These are phyloP conservation scores for Syrphus vitripennis DNA, from an alignment of 2,888 invertebrate genomes.

Conservation along the genomic window DNA sequence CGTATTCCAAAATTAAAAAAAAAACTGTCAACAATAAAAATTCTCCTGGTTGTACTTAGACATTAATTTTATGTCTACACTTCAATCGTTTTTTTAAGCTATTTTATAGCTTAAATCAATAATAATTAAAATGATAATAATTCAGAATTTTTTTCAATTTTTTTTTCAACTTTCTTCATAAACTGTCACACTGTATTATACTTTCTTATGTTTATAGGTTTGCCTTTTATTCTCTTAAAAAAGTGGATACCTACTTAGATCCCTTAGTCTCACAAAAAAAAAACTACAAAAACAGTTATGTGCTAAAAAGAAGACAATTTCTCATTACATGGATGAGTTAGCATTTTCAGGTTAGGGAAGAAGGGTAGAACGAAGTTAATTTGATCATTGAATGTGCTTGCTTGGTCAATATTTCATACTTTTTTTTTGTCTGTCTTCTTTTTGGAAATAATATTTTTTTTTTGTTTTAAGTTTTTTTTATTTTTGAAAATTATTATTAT, in stretches of 20 bases:
- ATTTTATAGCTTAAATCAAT: too few species aligned
- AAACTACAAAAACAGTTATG: not conserved
- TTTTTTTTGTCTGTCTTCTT: not conserved
- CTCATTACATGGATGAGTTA: not conserved
- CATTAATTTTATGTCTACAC: too few species aligned
- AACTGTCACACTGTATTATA: not conserved
- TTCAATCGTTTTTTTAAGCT: too few species aligned
- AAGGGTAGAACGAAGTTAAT: not conserved
- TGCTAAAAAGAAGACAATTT: not conserved
- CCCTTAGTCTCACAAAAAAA: not conserved
- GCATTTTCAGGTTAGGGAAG: not conserved
- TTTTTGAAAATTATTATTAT: too few species aligned
- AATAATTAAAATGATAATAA: too few species aligned
- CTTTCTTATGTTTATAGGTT: not conserved
- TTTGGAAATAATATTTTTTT: not conserved
- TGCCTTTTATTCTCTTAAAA: not conserved
- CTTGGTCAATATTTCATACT: not conserved
- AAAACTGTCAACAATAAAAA: too few species aligned
- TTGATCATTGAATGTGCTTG: conserved; percentile 2
- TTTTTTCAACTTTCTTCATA: not conserved
- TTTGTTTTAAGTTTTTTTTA: not conserved
- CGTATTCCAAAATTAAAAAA: too few species aligned
- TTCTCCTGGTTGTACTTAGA: too few species aligned
- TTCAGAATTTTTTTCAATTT: too few species aligned
- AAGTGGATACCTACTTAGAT: not conserved